Base-by-base conservation (phyloP, 1,140 invertebrate species). In the Leptinotarsa undecemlineata region DNA sequence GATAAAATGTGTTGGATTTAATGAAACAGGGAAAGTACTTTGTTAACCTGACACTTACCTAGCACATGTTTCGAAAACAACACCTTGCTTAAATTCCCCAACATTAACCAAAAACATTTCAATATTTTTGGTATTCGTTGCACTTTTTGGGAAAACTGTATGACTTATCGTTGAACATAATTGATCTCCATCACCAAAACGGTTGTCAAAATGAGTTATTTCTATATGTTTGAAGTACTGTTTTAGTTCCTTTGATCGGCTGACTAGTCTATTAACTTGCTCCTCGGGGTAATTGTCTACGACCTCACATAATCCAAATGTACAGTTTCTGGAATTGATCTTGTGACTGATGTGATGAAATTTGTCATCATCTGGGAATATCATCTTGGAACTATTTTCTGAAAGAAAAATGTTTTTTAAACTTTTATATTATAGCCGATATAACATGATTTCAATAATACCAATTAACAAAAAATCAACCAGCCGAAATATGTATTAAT, bases 81-180 rank as follows among this genome's bases (percentile, higher is more conserved):
- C 51, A 21, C 57, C 76, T 51, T 77, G 76, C 26, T 63, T 33
- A 23, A 74, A 77, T 6, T 77, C 57, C 3, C 26, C 48, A 14
- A 63, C 21, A 48, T 68, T 77, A 3, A 77, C 51, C 17, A 77
- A 47, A n/a, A 68, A 47, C 68, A 48, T 57, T 60, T 74, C 74
- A 5, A 61, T 19, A 48, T 77, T 68, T 6, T 74, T 48, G 23
- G 74, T 48, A 48, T 77, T 77, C 21, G 47, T 48, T n/a, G 73
- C 48, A 48, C 17, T 72, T 62, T 77, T 64, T 4, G 76, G 76
- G 57, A 57, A 74, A 2, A 66, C 15, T 11, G 57, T 48, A 20
- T 66, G 51, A 13, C 14, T 70, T 47, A 60, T 61, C 13, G 47
- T 72, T 48, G 26, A 62, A 47, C 76, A 77, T 6, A 77, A 48